These are phyloP conservation scores for Colletes collaris DNA, from an alignment of 2,888 invertebrate species.

Conservation along the genomic window DNA sequence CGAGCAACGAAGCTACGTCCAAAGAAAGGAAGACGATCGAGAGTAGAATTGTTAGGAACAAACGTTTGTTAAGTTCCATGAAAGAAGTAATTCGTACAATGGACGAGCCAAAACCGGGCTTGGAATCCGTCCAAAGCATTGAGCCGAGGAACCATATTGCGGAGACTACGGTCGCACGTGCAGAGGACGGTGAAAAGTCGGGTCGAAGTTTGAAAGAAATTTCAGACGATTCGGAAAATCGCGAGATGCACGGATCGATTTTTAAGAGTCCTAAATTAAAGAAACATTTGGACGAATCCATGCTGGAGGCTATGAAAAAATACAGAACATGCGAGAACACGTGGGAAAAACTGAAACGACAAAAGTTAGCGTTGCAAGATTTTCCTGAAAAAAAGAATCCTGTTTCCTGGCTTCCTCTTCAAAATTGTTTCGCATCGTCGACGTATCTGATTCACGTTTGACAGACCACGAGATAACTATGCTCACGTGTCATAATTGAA, in stretches of 20 bases:
- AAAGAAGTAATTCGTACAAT: constrained; percentile 49
- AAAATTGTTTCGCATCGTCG: not conserved
- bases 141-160: constrained; percentile 9
- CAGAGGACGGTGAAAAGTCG: not conserved
- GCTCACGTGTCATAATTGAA: not conserved
- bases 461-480: no score
- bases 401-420: not conserved
- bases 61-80: constrained; percentile 47
- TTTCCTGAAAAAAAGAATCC: not conserved
- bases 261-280: constrained; percentile 61
- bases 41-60: constrained; percentile 51
- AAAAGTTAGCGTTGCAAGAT: not conserved
- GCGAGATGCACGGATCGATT: constrained; percentile 20
- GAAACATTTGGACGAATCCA: constrained; percentile 60
- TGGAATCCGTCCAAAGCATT: constrained; percentile 3
- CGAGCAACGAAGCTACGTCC: not conserved
- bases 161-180: constrained; percentile 7
- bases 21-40: constrained; percentile 10
- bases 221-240: not conserved
- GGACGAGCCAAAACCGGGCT: constrained; percentile 7
- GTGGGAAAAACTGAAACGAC: constrained; percentile 44
- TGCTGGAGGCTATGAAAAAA: constrained; percentile 58
- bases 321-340: constrained; percentile 46
- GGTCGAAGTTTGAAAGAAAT: not conserved
- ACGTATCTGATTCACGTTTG: not conserved